A percentile compares a stretch with the other conserved stretches of the same genome.
Conservation (phyloP, 2,113 vertebrate genomes). For the Psilopsiagon aurifrons region DNA sequence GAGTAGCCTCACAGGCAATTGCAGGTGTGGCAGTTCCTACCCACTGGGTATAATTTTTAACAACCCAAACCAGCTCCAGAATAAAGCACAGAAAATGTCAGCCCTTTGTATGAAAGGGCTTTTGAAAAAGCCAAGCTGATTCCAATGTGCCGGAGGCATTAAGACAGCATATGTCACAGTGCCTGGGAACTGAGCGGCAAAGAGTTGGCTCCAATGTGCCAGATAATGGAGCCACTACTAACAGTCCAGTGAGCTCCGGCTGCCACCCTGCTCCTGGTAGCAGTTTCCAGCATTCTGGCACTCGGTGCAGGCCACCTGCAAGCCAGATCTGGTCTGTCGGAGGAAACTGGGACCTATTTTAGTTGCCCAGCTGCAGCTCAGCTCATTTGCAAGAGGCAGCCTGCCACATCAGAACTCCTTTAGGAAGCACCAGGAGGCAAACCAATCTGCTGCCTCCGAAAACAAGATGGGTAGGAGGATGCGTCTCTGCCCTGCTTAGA, state of each 20-base stretch:
- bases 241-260: conserved; percentile 8
- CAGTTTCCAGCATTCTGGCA: conserved; percentile 40
- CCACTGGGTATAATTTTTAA: conserved; percentile 60
- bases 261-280: conserved; percentile 32
- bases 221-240: not conserved
- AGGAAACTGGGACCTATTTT: conserved; percentile 50
- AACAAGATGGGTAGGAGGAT: conserved; percentile 2
- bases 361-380: conserved; percentile 61
- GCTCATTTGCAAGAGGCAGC: conserved; percentile 68
- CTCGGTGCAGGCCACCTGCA: conserved; percentile 35
- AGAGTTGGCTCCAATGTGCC: not conserved
- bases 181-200: conserved; percentile 36
- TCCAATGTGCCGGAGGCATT: conserved; percentile 64
- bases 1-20: conserved; percentile 28
- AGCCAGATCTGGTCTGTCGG: conserved; percentile 38
- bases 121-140: conserved; percentile 68
- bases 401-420: conserved; percentile 56
- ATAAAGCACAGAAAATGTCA: conserved; percentile 68
- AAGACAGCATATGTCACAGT: conserved; percentile 69
- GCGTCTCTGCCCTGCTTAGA: not conserved
- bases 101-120: conserved; percentile 66
- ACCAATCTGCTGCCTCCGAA: conserved; percentile 52
- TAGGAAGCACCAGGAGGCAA: conserved; percentile 62
- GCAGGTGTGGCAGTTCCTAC: conserved; percentile 51
- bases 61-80: conserved; percentile 54